Evolutionary conservation across 2,797 vertebrate genomes (phyloP).

Genomic region (Morelia viridis): DNA sequence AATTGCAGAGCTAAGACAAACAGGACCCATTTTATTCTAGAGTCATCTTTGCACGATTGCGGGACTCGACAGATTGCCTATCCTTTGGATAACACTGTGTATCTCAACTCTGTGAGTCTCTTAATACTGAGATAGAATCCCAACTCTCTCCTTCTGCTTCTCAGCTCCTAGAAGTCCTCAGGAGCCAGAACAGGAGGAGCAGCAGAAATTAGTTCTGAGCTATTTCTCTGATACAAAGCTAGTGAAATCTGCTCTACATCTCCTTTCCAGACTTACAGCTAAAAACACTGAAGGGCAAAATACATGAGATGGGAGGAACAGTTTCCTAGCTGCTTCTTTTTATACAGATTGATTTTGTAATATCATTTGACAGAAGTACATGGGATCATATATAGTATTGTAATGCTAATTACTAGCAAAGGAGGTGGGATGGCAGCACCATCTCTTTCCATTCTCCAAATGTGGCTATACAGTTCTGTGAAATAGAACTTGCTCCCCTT

Average conservation of each 20-base stretch:
- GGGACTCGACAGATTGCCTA: slow-evolving; percentile 74
- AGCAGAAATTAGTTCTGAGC: not conserved
- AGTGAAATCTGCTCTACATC: not conserved
- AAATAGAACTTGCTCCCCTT: not conserved
- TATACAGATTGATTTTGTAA: not conserved
- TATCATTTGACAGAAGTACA: not conserved
- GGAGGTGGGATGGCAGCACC: no score
- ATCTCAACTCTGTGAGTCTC: slow-evolving; percentile 91
- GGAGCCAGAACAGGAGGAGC: no score
- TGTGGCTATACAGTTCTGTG: not conserved
- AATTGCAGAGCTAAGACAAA: slow-evolving; percentile 89
- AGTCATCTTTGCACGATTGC: slow-evolving; percentile 84
- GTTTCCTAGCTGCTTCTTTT: not conserved
- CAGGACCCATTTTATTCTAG: slow-evolving; percentile 91
- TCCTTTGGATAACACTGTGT: slow-evolving; percentile 73
- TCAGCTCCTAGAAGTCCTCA: not conserved
- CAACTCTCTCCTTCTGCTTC: not conserved
- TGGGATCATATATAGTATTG: not conserved
- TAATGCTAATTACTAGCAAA: not conserved
- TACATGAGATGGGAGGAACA: not conserved
- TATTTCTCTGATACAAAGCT: not conserved
- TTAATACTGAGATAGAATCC: not conserved
- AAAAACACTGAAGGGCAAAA: not conserved
- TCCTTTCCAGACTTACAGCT: not conserved
- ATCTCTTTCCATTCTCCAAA: not conserved